These are phyloP conservation scores for Hippocampus zosterae DNA, from an alignment of 2,113 vertebrate genomes.

Conservation along the genomic window DNA sequence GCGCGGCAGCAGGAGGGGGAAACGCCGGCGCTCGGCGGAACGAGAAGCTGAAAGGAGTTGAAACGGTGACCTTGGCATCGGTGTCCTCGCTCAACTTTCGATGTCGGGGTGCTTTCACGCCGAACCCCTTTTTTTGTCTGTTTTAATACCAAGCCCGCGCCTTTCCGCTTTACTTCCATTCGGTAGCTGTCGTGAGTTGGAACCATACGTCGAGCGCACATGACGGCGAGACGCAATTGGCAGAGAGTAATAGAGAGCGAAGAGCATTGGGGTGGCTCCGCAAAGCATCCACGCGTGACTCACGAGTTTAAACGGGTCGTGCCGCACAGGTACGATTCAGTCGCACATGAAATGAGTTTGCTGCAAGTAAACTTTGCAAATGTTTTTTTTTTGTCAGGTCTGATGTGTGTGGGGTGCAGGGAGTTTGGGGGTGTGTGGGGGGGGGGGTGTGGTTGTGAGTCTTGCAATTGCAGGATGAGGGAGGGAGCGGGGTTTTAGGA, in stretches of 20 bases:
- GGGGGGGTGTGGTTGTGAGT: constrained; percentile 18
- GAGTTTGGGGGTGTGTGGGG: background rate
- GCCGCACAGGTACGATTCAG: constrained; percentile 60
- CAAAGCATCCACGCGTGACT: constrained; percentile 55
- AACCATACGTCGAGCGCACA: constrained; percentile 61
- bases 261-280: constrained; percentile 49
- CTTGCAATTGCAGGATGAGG: constrained; percentile 48
- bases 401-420: constrained; percentile 33
- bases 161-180: no score
- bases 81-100: constrained; percentile 74
- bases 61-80: constrained; percentile 78
- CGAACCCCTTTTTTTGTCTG: background rate
- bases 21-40: constrained; percentile 18
- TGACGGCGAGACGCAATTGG: constrained; percentile 64
- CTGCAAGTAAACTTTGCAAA: constrained; percentile 62
- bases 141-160: background rate
- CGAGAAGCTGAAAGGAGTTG: constrained; percentile 24
- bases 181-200: constrained; percentile 53
- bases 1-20: constrained; percentile 46
- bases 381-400: constrained; percentile 54
- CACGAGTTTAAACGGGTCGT: constrained; percentile 49
- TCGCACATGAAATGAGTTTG: constrained; percentile 65
- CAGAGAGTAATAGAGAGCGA: constrained; percentile 40
- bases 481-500: background rate
- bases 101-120: constrained; percentile 73